These are phyloP conservation scores for Amiota mariae DNA, from an alignment of 2,888 invertebrate genomes.

Conservation along the genomic window DNA sequence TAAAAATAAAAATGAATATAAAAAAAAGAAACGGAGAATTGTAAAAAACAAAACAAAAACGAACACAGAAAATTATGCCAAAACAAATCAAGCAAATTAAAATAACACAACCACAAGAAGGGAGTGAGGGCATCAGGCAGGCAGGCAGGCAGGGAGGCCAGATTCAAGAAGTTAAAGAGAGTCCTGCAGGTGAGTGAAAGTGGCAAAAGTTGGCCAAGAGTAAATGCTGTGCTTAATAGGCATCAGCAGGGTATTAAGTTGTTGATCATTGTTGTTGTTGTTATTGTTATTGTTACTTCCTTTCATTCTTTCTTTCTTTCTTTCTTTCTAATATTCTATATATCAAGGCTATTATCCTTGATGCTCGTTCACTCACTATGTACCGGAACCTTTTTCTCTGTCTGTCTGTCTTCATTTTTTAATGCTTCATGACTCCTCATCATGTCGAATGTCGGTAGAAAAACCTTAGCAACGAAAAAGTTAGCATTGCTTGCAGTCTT, in stretches of 20 bases:
- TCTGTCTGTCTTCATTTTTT: too few species aligned
- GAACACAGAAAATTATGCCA: constrained; percentile 60
- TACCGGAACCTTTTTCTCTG: too few species aligned
- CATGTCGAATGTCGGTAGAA: too few species aligned
- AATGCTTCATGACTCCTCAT: too few species aligned
- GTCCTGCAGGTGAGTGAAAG: not conserved
- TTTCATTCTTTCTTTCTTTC: not conserved
- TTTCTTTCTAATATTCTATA: not conserved
- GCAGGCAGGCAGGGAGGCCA: not conserved
- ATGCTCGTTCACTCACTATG: not conserved
- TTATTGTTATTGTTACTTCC: constrained; percentile 2
- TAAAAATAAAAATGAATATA: not conserved
- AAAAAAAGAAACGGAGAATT: constrained; percentile 31
- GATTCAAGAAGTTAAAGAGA: not conserved
- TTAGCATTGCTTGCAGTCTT: constrained; percentile 23
- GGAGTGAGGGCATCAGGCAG: not conserved
- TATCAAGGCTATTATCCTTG: not conserved
- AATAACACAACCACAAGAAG: not conserved
- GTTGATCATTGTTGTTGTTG: constrained; percentile 48
- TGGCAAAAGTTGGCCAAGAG: constrained; percentile 43
- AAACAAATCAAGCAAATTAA: constrained; percentile 61
- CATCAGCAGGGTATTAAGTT: constrained; percentile 68
- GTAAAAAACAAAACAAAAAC: constrained; percentile 26
- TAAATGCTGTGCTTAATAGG: constrained; percentile 68
- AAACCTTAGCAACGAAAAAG: not conserved